phyloP scores from a whole-genome alignment of 2,888 invertebrate species.

The Diloba caeruleocephala region DNA sequence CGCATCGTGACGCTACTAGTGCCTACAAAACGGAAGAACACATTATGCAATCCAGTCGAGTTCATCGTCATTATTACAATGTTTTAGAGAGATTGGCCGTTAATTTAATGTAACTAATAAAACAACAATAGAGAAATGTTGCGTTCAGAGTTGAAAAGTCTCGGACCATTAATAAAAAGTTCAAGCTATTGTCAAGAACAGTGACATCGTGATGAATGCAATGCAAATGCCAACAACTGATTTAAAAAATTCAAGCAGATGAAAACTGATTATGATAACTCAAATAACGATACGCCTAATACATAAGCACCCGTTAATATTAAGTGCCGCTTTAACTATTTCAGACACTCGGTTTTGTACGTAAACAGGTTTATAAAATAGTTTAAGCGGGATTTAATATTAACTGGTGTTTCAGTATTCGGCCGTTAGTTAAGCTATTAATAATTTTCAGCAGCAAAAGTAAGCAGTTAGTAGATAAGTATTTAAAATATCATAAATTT shows the following conservation, averaged over 20 bases:
- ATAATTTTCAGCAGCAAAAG: too few relatives aligned
- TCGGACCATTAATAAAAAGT: conserved; percentile 47
- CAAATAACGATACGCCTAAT: too few relatives aligned
- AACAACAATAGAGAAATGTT: conserved; percentile 54
- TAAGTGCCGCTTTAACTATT: too few relatives aligned
- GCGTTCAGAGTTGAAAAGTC: conserved; percentile 33
- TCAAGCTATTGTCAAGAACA: conserved; percentile 41
- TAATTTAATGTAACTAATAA: conserved; percentile 33
- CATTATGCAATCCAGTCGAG: conserved; percentile 51
- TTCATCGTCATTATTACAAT: conserved; percentile 46
- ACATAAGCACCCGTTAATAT: too few relatives aligned
- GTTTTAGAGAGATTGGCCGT: conserved; percentile 48
- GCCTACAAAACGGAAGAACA: conserved; percentile 47
- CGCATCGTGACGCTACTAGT: conserved; percentile 48
- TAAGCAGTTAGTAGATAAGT: too few relatives aligned
- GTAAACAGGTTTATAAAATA: too few relatives aligned
- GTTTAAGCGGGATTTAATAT: too few relatives aligned
- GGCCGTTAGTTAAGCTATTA: too few relatives aligned
- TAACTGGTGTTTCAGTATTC: too few relatives aligned
- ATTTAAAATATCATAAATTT: too few relatives aligned
- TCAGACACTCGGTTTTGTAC: too few relatives aligned
- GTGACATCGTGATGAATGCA: conserved; percentile 18
- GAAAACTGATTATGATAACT: conserved; percentile 2
- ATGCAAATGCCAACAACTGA: conserved; percentile 12
- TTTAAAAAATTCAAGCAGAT: conserved; percentile 5